phyloP scores from a whole-genome alignment of 2,888 invertebrate genomes.

The Trimorus sp. region DNA sequence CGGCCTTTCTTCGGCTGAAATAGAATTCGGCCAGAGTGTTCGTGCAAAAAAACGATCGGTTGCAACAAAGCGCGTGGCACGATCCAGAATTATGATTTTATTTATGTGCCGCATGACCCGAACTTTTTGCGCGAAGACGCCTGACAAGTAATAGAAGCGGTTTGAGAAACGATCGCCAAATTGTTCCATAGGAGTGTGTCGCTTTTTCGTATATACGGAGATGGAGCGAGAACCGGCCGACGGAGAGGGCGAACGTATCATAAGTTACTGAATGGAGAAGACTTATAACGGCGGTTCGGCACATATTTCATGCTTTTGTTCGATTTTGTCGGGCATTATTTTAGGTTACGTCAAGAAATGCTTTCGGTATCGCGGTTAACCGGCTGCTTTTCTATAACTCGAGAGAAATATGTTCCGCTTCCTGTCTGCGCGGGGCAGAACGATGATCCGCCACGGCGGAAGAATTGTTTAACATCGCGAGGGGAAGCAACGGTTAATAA shows the following conservation, averaged over 20 bases:
- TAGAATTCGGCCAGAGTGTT: slow-evolving; percentile 11
- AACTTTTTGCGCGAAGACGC: slow-evolving; percentile 54
- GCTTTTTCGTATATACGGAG: slow-evolving; percentile 68
- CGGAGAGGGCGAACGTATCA: slow-evolving; percentile 76
- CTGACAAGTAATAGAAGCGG: slow-evolving; percentile 65
- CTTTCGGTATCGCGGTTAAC: slow-evolving; percentile 77
- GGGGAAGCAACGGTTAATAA: too few relatives aligned
- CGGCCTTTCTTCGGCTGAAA: slow-evolving; percentile 1
- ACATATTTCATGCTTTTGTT: slow-evolving; percentile 81
- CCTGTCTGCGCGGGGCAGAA: slow-evolving; percentile 69
- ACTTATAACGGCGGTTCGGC: slow-evolving; percentile 73
- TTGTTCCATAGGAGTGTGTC: slow-evolving; percentile 62
- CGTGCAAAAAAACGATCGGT: slow-evolving; percentile 20
- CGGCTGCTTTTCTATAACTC: slow-evolving; percentile 69
- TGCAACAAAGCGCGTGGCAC: slow-evolving; percentile 23
- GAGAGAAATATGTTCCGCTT: slow-evolving; percentile 78
- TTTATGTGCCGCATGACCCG: slow-evolving; percentile 54
- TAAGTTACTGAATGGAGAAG: slow-evolving; percentile 78
- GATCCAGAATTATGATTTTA: slow-evolving; percentile 56
- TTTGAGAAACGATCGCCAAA: slow-evolving; percentile 65
- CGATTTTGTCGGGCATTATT: slow-evolving; percentile 81
- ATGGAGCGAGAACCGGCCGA: slow-evolving; percentile 30
- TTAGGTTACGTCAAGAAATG: slow-evolving; percentile 79
- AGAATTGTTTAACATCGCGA: slow-evolving; percentile 46
- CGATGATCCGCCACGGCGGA: slow-evolving; percentile 45